Percentiles rank a stretch among this genome's conserved stretches.
Evolutionary conservation across 2,113 vertebrate genomes (phyloP).

Genomic region (Phalacrocorax brasilianus): DNA sequence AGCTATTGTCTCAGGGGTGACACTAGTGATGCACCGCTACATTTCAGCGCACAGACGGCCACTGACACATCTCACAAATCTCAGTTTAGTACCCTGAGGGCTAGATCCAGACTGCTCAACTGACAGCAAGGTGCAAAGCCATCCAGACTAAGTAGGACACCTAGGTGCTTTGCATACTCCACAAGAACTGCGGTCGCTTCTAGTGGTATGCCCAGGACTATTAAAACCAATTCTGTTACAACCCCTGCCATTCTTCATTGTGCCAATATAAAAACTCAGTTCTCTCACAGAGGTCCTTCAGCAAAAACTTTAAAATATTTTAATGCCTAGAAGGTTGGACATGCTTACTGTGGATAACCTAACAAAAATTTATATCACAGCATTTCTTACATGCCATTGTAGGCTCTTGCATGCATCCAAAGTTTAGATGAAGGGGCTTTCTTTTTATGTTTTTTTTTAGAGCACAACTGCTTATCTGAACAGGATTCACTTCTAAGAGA

Average conservation of each 20-base stretch:
- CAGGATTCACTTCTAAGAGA: background rate
- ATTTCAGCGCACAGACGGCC: rapidly evolving
- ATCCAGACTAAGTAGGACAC: background rate
- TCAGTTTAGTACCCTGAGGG: background rate
- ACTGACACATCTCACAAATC: background rate
- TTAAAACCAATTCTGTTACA: background rate
- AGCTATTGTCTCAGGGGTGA: background rate
- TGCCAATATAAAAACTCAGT: background rate
- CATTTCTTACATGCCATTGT: background rate
- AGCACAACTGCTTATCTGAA: rapidly evolving
- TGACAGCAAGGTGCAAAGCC: background rate
- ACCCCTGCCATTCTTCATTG: background rate
- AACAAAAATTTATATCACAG: background rate
- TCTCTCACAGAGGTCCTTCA: background rate
- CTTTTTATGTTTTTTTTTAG: background rate
- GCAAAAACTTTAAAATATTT: background rate
- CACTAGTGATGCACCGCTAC: rapidly evolving
- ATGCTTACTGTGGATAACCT: background rate
- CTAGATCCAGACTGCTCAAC: background rate
- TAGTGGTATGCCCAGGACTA: background rate
- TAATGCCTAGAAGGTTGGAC: background rate
- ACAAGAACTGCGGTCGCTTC: background rate
- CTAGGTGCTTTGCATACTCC: background rate
- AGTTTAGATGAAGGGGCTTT: background rate
- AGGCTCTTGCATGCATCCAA: background rate